Evolutionary conservation across 2,888 invertebrate species (phyloP).

Genomic region (Epistrophella euchroma): DNA sequence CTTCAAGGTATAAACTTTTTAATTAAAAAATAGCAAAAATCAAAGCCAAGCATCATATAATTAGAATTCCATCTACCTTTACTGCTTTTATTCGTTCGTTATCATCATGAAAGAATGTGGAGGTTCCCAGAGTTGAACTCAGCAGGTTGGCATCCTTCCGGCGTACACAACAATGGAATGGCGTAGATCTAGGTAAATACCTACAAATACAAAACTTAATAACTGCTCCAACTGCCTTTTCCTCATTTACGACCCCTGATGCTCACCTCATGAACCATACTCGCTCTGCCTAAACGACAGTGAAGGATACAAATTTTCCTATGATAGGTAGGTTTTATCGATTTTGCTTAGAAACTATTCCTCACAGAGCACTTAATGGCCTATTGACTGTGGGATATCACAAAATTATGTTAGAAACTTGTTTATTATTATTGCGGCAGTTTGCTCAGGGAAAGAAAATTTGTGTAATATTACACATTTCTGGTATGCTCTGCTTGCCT

Average conservation of each 20-base stretch:
- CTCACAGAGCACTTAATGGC: not conserved
- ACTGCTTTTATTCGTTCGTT: not conserved
- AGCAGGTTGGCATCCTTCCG: slow-evolving; percentile 7
- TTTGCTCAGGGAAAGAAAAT: not conserved
- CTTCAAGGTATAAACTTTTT: slow-evolving; percentile 11
- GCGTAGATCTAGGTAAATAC: not conserved
- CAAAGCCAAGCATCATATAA: slow-evolving; percentile 8
- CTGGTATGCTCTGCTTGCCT: not conserved
- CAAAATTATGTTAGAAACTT: slow-evolving; percentile 25
- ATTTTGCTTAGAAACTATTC: slow-evolving; percentile 3
- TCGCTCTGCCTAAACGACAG: not conserved
- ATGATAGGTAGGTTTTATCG: not conserved
- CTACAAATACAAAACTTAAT: slow-evolving; percentile 11
- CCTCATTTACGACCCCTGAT: not conserved
- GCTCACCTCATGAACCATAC: not conserved
- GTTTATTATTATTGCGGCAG: slow-evolving; percentile 8
- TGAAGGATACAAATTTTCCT: slow-evolving; percentile 9
- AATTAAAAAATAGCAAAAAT: slow-evolving; percentile 25
- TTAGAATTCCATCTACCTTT: slow-evolving; percentile 8
- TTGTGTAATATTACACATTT: not conserved
- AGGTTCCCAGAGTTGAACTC: not conserved
- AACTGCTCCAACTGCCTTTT: not conserved
- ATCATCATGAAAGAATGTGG: not conserved
- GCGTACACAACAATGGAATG: not conserved
- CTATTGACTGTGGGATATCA: slow-evolving; percentile 26